phyloP scores from a whole-genome alignment of 35 echinoderm and acorn worm genomes.

The Patiria miniata region DNA sequence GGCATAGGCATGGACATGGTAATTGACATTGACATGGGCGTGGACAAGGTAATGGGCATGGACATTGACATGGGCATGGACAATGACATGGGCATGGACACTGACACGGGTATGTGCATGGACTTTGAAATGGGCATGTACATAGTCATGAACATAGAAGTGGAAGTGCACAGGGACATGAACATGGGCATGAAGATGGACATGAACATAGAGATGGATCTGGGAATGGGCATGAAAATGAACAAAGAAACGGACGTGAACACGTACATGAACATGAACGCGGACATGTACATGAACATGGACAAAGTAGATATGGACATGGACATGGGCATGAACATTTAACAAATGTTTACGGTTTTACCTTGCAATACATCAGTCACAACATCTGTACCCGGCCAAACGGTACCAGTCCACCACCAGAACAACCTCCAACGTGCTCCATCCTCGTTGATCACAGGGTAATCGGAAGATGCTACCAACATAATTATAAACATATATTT shows the following conservation, averaged over 20 bases:
- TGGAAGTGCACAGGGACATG: too few relatives aligned
- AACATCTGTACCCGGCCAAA: background rate
- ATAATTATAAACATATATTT: too few relatives aligned
- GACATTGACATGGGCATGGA: too few relatives aligned
- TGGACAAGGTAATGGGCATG: too few relatives aligned
- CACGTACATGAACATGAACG: background rate
- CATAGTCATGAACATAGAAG: too few relatives aligned
- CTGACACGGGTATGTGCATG: too few relatives aligned
- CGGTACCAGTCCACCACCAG: background rate
- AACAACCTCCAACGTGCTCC: background rate
- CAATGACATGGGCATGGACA: too few relatives aligned
- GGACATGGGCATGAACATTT: background rate
- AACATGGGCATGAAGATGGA: too few relatives aligned
- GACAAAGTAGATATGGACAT: background rate
- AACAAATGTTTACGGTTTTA: background rate
- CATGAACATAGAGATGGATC: background rate
- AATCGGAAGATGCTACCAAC: background rate
- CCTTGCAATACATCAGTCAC: constrained; percentile 1
- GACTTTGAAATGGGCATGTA: too few relatives aligned
- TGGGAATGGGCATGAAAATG: background rate
- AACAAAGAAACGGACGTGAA: background rate
- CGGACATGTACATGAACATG: background rate
- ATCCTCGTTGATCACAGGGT: background rate
- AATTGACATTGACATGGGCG: too few relatives aligned
- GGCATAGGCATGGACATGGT: too few relatives aligned